Evolutionary conservation across 2,888 invertebrate species (phyloP).

Genomic region (Hydroisotoma schaefferi): DNA sequence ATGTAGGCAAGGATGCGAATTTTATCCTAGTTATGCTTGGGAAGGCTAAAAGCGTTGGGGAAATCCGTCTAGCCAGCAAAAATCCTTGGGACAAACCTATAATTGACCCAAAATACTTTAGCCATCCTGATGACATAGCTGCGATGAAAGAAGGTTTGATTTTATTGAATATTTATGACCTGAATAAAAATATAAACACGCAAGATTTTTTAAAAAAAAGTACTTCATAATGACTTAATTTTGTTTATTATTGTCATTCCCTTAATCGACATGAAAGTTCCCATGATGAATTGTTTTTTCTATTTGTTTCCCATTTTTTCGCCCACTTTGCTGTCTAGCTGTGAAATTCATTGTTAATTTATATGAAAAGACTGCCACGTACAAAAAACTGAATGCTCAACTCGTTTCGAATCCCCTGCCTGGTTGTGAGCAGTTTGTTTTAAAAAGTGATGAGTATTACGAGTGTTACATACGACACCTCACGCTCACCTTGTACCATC

Average conservation of each 20-base stretch:
- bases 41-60: constrained; percentile 34
- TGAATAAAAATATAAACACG: too few species aligned
- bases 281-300: too few species aligned
- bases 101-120: constrained; percentile 41
- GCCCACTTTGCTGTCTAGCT: too few species aligned
- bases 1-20: constrained; percentile 36
- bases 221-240: too few species aligned
- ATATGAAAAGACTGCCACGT: constrained; percentile 33
- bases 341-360: constrained; percentile 38
- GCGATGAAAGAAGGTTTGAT: constrained; percentile 29
- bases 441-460: constrained; percentile 39
- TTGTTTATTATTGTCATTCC: too few species aligned
- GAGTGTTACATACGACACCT: constrained; percentile 40
- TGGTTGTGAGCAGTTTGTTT: constrained; percentile 30
- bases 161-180: too few species aligned
- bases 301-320: too few species aligned
- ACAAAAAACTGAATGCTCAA: constrained; percentile 26
- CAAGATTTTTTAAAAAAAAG: too few species aligned
- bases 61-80: constrained; percentile 28
- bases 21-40: constrained; percentile 34
- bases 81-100: constrained; percentile 31
- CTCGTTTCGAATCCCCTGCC: constrained; percentile 31
- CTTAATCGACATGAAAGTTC: too few species aligned
- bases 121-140: constrained; percentile 37
- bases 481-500: constrained; percentile 38